These are phyloP conservation scores for Ivindomyrus marchei DNA, from an alignment of 2,113 vertebrate genomes.

Conservation along the genomic window DNA sequence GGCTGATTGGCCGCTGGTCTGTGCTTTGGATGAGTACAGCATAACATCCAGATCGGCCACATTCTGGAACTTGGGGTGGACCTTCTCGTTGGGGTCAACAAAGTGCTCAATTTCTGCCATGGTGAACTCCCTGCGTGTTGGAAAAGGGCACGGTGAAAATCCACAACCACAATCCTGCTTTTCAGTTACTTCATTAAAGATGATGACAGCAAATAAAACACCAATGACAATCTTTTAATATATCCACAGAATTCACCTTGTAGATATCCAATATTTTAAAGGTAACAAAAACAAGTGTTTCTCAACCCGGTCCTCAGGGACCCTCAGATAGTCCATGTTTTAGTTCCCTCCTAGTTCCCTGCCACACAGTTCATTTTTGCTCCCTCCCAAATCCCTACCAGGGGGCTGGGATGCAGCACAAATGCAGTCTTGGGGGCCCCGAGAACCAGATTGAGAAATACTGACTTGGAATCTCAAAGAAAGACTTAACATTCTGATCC, in stretches of 20 bases:
- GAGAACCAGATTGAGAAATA: neutral
- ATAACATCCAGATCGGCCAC: constrained; percentile 78
- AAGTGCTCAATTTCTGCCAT: constrained; percentile 99
- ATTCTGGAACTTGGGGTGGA: constrained; percentile 82
- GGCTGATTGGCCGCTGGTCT: constrained; percentile 94
- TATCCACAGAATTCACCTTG: neutral
- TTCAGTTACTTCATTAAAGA: neutral
- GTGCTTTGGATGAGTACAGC: constrained; percentile 89
- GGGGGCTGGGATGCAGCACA: neutral
- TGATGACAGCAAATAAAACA: neutral
- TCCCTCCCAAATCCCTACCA: neutral
- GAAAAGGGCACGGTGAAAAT: neutral
- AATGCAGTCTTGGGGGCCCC: neutral
- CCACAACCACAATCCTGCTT: neutral
- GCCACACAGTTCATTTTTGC: neutral
- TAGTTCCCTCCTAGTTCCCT: neutral
- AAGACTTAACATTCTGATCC: neutral
- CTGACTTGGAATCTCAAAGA: neutral
- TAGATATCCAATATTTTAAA: neutral
- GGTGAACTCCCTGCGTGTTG: constrained; percentile 81
- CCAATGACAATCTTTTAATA: neutral
- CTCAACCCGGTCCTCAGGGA: neutral
- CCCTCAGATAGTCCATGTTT: neutral
- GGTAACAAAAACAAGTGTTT: neutral
- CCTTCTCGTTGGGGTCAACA: constrained; percentile 90